Evolutionary conservation across 2,797 vertebrate genomes (phyloP).

Genomic region (Sebastes taczanowskii): DNA sequence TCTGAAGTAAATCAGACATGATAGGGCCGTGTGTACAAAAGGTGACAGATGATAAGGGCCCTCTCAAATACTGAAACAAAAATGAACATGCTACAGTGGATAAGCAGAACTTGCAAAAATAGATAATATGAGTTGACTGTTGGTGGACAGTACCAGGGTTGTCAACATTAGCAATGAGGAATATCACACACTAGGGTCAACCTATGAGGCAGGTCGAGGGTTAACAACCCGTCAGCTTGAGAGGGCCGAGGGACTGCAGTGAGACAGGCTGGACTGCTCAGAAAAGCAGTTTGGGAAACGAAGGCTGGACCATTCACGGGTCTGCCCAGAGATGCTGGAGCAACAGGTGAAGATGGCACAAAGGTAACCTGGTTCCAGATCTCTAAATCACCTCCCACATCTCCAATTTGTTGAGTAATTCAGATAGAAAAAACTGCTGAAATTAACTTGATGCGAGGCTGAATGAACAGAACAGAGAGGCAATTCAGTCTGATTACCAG

Average conservation of each 20-base stretch:
- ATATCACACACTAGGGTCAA: too few species aligned
- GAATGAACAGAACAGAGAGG: too few species aligned
- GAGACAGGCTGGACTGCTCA: neutral
- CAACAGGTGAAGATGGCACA: neutral
- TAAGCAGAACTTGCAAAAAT: too few species aligned
- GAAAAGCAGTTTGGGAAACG: neutral
- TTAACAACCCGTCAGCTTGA: too few species aligned
- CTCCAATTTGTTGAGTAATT: neutral
- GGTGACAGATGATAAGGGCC: neutral
- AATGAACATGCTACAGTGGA: neutral
- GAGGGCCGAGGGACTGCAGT: too few species aligned
- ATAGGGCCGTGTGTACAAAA: neutral
- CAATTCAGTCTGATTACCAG: too few species aligned
- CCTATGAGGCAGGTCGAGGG: too few species aligned
- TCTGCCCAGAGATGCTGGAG: neutral
- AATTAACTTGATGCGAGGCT: too few species aligned
- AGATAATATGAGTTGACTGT: too few species aligned
- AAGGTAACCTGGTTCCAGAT: neutral
- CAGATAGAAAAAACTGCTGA: neutral
- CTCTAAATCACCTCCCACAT: neutral
- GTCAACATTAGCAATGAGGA: too few species aligned
- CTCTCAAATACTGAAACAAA: constrained; percentile 3
- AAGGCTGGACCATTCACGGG: neutral
- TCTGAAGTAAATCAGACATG: neutral
- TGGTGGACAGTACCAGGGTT: too few species aligned